These are phyloP conservation scores for Perizoma affinitatum DNA, from an alignment of 2,888 invertebrate species.

Conservation along the genomic window DNA sequence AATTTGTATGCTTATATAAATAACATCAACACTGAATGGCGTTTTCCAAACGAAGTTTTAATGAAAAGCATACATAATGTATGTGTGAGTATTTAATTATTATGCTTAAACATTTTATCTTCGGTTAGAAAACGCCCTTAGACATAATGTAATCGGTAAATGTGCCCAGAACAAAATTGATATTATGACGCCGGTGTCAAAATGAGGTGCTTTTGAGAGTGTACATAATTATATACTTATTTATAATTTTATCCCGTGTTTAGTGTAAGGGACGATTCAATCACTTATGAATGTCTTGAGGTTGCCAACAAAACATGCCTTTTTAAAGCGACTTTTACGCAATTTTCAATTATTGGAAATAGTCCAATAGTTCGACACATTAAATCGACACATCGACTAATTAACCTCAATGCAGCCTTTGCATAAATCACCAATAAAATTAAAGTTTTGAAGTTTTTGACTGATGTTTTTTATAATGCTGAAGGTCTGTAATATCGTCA, in stretches of 20 bases:
- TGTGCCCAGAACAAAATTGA: slow-evolving; percentile 62
- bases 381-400: slow-evolving; percentile 17
- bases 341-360: slow-evolving; percentile 21
- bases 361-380: slow-evolving; percentile 3
- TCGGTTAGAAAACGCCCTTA: slow-evolving; percentile 25
- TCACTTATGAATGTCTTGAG: slow-evolving; percentile 24
- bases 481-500: slow-evolving; percentile 21
- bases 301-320: slow-evolving; percentile 39
- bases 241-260: slow-evolving; percentile 62
- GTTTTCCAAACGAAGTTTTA: slow-evolving; percentile 46
- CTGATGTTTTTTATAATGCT: slow-evolving; percentile 19
- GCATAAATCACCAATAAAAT: slow-evolving; percentile 1
- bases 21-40: slow-evolving; percentile 48
- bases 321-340: slow-evolving; percentile 9
- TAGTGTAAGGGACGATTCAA: slow-evolving; percentile 62
- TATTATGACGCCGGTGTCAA: slow-evolving; percentile 72
- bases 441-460: slow-evolving; percentile 19
- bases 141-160: slow-evolving; percentile 27
- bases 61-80: slow-evolving; percentile 15
- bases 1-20: slow-evolving; percentile 56
- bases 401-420: slow-evolving; percentile 3
- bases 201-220: slow-evolving; percentile 75
- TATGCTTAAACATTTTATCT: slow-evolving; percentile 1
- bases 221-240: slow-evolving; percentile 66
- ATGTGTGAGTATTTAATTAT: slow-evolving; percentile 12